phyloP scores from a whole-genome alignment of 1,140 invertebrate genomes.

The Drosophila subpulchrella region DNA sequence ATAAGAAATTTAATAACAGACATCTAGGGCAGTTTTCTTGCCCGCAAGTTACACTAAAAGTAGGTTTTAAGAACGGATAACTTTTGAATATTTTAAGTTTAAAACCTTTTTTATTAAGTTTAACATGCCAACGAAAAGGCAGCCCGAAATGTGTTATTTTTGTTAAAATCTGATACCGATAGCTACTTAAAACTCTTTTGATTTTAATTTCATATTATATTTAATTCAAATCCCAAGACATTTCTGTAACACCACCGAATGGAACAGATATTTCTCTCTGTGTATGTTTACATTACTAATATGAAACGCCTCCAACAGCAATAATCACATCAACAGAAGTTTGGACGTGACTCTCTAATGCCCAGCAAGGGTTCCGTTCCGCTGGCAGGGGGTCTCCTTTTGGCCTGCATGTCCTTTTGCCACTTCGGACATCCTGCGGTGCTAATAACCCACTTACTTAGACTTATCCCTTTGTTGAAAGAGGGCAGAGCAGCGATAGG shows the following conservation, averaged over 20 bases:
- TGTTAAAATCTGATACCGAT: too few species aligned
- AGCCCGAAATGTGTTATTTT: too few species aligned
- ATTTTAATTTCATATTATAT: background rate
- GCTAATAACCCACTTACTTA: constrained; percentile 82
- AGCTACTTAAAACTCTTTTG: too few species aligned
- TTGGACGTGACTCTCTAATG: constrained; percentile 67
- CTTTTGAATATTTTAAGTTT: too few species aligned
- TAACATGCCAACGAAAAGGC: too few species aligned
- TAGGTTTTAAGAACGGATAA: too few species aligned
- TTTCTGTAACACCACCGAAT: background rate
- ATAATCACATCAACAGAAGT: constrained; percentile 56
- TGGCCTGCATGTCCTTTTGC: constrained; percentile 40
- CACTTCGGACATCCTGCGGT: constrained; percentile 65
- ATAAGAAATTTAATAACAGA: too few species aligned
- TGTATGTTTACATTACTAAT: constrained; percentile 78
- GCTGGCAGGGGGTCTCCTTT: constrained; percentile 34
- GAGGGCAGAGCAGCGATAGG: background rate
- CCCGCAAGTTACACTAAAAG: too few species aligned
- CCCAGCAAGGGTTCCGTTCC: constrained; percentile 53
- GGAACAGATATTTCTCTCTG: background rate
- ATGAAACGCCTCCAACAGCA: constrained; percentile 62
- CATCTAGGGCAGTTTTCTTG: too few species aligned
- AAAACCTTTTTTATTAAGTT: too few species aligned
- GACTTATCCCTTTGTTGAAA: constrained; percentile 75
- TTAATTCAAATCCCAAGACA: background rate